Evolutionary conservation across 2,888 invertebrate genomes (phyloP).

Genomic region (Hoplodrina blanda): DNA sequence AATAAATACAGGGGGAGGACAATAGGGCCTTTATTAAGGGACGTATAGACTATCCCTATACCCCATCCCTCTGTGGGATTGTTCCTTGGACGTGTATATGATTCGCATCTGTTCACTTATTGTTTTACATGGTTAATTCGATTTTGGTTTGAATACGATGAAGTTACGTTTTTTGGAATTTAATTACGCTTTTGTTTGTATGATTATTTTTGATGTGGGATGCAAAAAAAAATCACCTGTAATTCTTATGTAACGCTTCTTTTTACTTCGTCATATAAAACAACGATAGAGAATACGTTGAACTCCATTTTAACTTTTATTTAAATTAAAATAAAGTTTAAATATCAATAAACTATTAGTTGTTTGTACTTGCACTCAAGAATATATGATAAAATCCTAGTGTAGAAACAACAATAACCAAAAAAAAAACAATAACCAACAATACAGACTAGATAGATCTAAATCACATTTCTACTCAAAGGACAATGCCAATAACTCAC

Average conservation of each 20-base stretch:
- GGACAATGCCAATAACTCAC: constrained; percentile 45
- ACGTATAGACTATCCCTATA: constrained; percentile 67
- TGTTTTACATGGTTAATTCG: constrained; percentile 50
- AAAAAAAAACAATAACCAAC: constrained; percentile 16
- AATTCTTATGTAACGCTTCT: too few relatives aligned
- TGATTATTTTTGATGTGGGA: background rate
- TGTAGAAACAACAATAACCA: constrained; percentile 3
- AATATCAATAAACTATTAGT: too few relatives aligned
- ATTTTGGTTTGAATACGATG: constrained; percentile 23
- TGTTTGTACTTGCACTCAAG: too few relatives aligned
- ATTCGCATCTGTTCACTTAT: constrained; percentile 67
- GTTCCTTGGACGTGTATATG: constrained; percentile 45
- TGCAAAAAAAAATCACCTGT: background rate
- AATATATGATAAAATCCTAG: too few relatives aligned
- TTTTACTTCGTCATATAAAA: too few relatives aligned
- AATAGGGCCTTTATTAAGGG: constrained; percentile 86
- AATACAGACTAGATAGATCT: constrained; percentile 26
- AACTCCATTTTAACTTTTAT: background rate
- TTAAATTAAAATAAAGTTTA: background rate
- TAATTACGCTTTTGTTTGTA: constrained; percentile 1
- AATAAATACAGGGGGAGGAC: constrained; percentile 87
- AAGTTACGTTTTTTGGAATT: constrained; percentile 6
- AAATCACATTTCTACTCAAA: constrained; percentile 28
- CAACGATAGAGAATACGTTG: background rate
- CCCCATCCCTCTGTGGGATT: constrained; percentile 52